Conservation (phyloP, 2,888 invertebrate species). For the Marasmarcha lunaedactyla region DNA sequence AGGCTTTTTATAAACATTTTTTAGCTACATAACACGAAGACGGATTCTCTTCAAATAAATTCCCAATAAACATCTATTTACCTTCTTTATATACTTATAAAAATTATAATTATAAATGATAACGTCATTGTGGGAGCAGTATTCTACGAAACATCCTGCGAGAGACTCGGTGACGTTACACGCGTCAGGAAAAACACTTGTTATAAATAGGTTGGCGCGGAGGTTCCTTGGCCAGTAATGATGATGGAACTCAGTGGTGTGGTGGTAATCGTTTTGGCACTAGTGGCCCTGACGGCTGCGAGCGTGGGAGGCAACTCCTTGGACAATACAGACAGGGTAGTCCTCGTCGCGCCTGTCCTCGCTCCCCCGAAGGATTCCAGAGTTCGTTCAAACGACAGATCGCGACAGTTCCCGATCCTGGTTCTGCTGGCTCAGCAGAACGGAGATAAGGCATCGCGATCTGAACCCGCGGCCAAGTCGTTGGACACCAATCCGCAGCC, state of each 20-base stretch:
- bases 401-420: slow-evolving; percentile 54
- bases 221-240: slow-evolving; percentile 50
- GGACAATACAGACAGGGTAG: slow-evolving; percentile 40
- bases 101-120: slow-evolving; percentile 14
- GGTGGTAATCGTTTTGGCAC: slow-evolving; percentile 37
- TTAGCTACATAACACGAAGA: neutral
- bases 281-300: slow-evolving; percentile 31
- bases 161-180: slow-evolving; percentile 2
- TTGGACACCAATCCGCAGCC: slow-evolving; percentile 35
- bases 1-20: neutral
- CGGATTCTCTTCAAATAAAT: neutral
- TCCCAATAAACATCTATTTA: neutral
- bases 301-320: slow-evolving; percentile 43
- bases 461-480: slow-evolving; percentile 42
- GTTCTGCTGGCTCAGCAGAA: slow-evolving; percentile 40
- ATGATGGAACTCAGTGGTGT: slow-evolving; percentile 49
- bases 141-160: slow-evolving; percentile 25
- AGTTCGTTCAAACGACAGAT: slow-evolving; percentile 38
- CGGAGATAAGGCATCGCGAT: slow-evolving; percentile 21
- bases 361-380: slow-evolving; percentile 51
- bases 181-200: slow-evolving; percentile 33
- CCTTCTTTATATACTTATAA: neutral
- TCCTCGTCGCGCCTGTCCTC: slow-evolving; percentile 50
- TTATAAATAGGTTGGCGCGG: slow-evolving; percentile 56
- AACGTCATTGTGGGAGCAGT: slow-evolving; percentile 40